Conservation (phyloP, 1,140 invertebrate genomes). For the Drosophila nigromelanica region DNA sequence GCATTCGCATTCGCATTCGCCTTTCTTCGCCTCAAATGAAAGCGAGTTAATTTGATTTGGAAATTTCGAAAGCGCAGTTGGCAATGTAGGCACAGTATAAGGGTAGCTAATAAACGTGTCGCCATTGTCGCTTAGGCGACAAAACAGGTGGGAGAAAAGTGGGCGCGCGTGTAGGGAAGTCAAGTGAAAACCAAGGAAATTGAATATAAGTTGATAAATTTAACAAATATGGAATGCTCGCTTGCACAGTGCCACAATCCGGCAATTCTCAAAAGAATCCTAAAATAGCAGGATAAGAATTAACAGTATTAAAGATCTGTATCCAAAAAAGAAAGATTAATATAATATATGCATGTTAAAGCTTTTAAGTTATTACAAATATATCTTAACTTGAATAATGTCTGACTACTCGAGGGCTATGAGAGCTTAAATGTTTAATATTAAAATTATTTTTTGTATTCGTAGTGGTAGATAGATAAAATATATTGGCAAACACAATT, state of each 20-base stretch:
- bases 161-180: constrained; percentile 23
- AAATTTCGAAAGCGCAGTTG: constrained; percentile 55
- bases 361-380: too few species aligned
- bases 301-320: not conserved
- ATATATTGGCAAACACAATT: too few species aligned
- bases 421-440: too few species aligned
- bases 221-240: constrained; percentile 22
- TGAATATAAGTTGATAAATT: constrained; percentile 64
- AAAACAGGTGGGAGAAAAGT: constrained; percentile 11
- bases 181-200: constrained; percentile 57
- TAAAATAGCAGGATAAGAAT: not conserved
- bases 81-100: constrained; percentile 27
- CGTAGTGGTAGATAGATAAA: too few species aligned
- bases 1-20: constrained; percentile 9
- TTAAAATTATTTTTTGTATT: too few species aligned
- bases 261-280: too few species aligned
- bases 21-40: constrained; percentile 59
- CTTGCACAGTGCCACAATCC: constrained; percentile 24
- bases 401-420: too few species aligned
- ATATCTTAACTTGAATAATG: too few species aligned
- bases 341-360: too few species aligned
- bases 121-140: constrained; percentile 60
- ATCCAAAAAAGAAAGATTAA: not conserved
- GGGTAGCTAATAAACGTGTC: constrained; percentile 61
- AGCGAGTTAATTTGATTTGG: constrained; percentile 75